phyloP scores from a whole-genome alignment of 2,797 vertebrate genomes.

The Sebastes reedi region DNA sequence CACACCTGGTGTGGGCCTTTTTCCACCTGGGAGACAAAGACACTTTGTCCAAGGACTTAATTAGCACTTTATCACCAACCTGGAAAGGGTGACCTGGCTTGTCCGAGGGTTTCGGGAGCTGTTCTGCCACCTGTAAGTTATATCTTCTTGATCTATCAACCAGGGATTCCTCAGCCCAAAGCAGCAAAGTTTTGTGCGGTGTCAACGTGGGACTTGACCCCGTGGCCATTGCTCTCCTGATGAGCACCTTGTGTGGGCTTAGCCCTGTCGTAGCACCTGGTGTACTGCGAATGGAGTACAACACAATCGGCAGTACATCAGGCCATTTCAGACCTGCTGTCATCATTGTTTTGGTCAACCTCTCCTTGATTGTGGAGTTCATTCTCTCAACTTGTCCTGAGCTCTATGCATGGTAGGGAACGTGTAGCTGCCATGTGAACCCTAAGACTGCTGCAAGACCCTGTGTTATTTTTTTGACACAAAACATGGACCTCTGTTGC shows the following conservation, averaged over 20 bases:
- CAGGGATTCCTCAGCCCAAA: background rate
- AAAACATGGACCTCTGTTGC: background rate
- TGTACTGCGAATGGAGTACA: background rate
- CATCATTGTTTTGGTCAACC: background rate
- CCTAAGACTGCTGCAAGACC: background rate
- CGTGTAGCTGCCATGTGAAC: background rate
- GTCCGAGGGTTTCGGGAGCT: background rate
- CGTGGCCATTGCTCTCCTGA: background rate
- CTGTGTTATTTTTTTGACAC: background rate
- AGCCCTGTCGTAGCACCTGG: background rate
- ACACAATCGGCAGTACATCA: background rate
- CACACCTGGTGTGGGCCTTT: background rate
- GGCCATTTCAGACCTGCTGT: background rate
- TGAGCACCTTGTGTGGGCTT: background rate
- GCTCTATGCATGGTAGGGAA: background rate
- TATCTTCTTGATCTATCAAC: background rate
- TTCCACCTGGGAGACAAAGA: background rate
- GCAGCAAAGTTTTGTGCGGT: background rate
- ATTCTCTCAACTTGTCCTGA: background rate
- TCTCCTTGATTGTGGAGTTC: background rate
- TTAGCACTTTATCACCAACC: background rate
- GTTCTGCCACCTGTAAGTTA: background rate
- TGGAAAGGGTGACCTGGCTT: background rate
- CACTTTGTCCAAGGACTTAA: background rate
- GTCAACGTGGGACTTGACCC: background rate